phyloP scores from a whole-genome alignment of 2,888 invertebrate species.

The Drosophila putrida region DNA sequence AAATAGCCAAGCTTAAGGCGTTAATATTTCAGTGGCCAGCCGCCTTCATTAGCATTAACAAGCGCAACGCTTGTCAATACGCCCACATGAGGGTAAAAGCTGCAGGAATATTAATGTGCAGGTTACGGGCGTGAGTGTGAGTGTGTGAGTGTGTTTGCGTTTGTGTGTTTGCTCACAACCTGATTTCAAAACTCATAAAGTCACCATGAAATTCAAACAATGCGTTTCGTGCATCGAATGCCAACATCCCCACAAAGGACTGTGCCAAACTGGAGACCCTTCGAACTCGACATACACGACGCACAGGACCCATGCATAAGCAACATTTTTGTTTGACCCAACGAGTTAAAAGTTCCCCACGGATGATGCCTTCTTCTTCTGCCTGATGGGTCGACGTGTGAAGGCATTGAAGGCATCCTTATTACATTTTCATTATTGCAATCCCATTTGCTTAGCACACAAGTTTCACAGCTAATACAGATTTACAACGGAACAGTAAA shows the following conservation, averaged over 20 bases:
- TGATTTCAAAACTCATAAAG: conserved; percentile 81
- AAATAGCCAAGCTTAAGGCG: conserved; percentile 46
- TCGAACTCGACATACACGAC: conserved; percentile 17
- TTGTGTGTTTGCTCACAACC: conserved; percentile 66
- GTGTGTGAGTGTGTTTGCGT: conserved; percentile 27
- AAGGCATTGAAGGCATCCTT: conserved; percentile 60
- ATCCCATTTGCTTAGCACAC: conserved; percentile 60
- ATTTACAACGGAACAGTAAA: conserved; percentile 47
- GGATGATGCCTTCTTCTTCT: conserved; percentile 9
- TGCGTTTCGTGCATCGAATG: conserved; percentile 77
- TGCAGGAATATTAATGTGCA: conserved; percentile 61
- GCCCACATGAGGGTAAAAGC: conserved; percentile 41
- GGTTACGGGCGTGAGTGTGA: conserved; percentile 35
- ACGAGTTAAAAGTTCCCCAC: conserved; percentile 57
- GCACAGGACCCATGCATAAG: conserved; percentile 62
- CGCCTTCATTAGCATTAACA: conserved; percentile 71
- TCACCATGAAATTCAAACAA: conserved; percentile 83
- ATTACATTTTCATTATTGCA: conserved; percentile 77
- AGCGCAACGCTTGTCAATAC: conserved; percentile 61
- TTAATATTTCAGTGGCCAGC: conserved; percentile 43
- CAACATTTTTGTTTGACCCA: conserved; percentile 75
- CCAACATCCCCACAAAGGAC: conserved; percentile 46
- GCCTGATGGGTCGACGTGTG: conserved; percentile 44
- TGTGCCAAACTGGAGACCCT: conserved; percentile 26
- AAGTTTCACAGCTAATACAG: conserved; percentile 39